A percentile compares a stretch with the other conserved stretches of the same genome.
phyloP scores from a whole-genome alignment of 2,888 invertebrate species.

The Sussaba pulchella region DNA sequence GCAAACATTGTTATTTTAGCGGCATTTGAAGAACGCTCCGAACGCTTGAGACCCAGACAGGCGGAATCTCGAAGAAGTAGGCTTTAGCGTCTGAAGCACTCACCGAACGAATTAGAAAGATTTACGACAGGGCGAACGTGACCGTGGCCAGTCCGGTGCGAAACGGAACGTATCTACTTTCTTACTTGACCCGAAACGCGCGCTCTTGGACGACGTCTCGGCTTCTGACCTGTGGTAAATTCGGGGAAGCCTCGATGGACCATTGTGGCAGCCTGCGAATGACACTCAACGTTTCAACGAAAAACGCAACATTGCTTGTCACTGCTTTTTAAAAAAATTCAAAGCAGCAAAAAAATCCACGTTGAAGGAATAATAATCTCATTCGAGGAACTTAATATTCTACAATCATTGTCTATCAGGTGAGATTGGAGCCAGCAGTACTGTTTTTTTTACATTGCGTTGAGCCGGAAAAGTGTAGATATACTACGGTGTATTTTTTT shows the following conservation, averaged over 20 bases:
- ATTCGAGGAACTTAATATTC: no score
- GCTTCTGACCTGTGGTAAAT: conserved; percentile 11
- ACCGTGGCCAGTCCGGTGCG: conserved; percentile 68
- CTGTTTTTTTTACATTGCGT: no score
- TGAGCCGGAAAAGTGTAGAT: not conserved
- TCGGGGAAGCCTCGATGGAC: not conserved
- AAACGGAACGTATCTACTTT: conserved; percentile 52
- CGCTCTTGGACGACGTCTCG: not conserved
- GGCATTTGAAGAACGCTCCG: not conserved
- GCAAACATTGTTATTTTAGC: not conserved
- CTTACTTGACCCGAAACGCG: conserved; percentile 10
- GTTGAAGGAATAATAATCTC: no score
- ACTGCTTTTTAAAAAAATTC: no score
- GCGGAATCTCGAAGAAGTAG: not conserved
- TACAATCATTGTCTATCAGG: no score
- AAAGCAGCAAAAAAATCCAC: no score
- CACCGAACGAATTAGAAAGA: conserved; percentile 78
- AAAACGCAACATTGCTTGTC: not conserved
- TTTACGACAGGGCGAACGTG: conserved; percentile 78
- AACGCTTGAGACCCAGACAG: conserved; percentile 6
- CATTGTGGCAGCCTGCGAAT: conserved; percentile 41
- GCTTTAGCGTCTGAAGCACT: conserved; percentile 70
- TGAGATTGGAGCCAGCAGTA: no score
- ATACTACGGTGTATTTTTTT: no score
- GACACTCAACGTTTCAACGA: not conserved